A percentile compares a stretch with the other conserved stretches of the same genome.
These are phyloP conservation scores for Lepidurus couesii DNA, from an alignment of 1,140 invertebrate genomes.

Conservation along the genomic window DNA sequence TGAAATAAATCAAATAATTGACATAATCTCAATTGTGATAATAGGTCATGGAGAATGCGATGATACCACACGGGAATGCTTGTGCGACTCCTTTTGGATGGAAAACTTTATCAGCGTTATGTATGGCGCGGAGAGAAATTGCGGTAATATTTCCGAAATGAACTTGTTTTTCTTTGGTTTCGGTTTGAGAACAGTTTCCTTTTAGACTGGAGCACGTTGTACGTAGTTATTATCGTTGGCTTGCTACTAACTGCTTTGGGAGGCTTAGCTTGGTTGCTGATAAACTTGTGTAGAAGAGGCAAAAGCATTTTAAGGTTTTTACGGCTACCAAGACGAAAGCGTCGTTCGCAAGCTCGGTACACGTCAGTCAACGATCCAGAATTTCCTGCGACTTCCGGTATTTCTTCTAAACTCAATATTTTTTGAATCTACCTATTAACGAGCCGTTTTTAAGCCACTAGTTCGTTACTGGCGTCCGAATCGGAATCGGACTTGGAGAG, in stretches of 20 bases:
- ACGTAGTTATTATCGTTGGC: conserved; percentile 70
- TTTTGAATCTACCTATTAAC: conserved; percentile 4
- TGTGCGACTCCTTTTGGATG: conserved; percentile 96
- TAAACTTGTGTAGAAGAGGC: conserved; percentile 59
- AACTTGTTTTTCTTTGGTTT: conserved; percentile 36
- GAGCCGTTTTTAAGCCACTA: conserved; percentile 3
- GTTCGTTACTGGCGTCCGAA: conserved; percentile 20
- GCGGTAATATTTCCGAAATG: conserved; percentile 52
- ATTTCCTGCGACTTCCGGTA: conserved; percentile 16
- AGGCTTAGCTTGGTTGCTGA: conserved; percentile 61
- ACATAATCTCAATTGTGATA: conserved; percentile 34
- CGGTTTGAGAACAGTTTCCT: conserved; percentile 34
- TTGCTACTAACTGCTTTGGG: conserved; percentile 57
- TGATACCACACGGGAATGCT: conserved; percentile 70
- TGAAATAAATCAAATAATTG: conserved; percentile 29
- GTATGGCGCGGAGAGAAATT: conserved; percentile 64
- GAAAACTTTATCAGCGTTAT: conserved; percentile 62
- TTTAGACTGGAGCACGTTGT: conserved; percentile 80
- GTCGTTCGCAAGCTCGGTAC: conserved; percentile 27
- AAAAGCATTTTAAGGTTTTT: conserved; percentile 4
- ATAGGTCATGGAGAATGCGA: conserved; percentile 79
- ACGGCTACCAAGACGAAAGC: conserved; percentile 19
- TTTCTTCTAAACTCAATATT: not conserved
- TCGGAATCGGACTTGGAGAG: conserved; percentile 23
- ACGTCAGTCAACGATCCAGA: conserved; percentile 26